Percentiles rank a stretch among this genome's conserved stretches.
Evolutionary conservation across 2,888 invertebrate species (phyloP).

Genomic region (Dynastes maya): DNA sequence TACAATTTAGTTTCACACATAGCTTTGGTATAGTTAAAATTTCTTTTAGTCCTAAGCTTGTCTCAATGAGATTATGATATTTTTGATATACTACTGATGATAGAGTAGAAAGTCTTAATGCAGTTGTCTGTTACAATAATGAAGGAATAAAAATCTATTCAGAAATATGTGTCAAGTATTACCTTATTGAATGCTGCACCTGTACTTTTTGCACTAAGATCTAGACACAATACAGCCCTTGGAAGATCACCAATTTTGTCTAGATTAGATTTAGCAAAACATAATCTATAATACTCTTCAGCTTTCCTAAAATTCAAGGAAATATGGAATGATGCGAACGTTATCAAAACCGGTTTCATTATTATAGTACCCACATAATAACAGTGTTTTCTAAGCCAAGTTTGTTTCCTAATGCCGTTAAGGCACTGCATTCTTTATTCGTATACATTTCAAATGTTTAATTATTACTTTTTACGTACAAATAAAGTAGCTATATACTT

Average conservation of each 20-base stretch:
- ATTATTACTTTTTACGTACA: no score
- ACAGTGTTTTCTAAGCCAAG: slow-evolving; percentile 39
- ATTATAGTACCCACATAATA: slow-evolving; percentile 38
- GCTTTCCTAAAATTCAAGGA: slow-evolving; percentile 70
- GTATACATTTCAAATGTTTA: neutral
- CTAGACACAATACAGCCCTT: slow-evolving; percentile 76
- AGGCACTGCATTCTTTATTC: neutral
- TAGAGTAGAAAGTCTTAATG: slow-evolving; percentile 75
- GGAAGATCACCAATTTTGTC: slow-evolving; percentile 73
- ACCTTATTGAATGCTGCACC: slow-evolving; percentile 74
- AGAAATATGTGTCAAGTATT: slow-evolving; percentile 48
- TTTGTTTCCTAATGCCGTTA: slow-evolving; percentile 40
- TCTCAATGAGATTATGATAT: slow-evolving; percentile 74
- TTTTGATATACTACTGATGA: slow-evolving; percentile 74
- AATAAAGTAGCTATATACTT: neutral
- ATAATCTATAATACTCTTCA: slow-evolving; percentile 72
- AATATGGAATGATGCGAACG: neutral
- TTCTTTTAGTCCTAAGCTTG: slow-evolving; percentile 75
- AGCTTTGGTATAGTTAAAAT: slow-evolving; percentile 73
- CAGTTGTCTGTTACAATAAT: slow-evolving; percentile 71
- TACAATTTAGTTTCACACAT: slow-evolving; percentile 75
- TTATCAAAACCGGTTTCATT: neutral
- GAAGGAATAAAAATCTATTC: neutral
- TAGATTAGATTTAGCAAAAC: slow-evolving; percentile 70
- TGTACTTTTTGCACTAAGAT: slow-evolving; percentile 73